Evolutionary conservation across 1,140 invertebrate genomes (phyloP), one percentile per base, ranked within the genome.

Genomic region (Pentalonia nigronervosa): DNA sequence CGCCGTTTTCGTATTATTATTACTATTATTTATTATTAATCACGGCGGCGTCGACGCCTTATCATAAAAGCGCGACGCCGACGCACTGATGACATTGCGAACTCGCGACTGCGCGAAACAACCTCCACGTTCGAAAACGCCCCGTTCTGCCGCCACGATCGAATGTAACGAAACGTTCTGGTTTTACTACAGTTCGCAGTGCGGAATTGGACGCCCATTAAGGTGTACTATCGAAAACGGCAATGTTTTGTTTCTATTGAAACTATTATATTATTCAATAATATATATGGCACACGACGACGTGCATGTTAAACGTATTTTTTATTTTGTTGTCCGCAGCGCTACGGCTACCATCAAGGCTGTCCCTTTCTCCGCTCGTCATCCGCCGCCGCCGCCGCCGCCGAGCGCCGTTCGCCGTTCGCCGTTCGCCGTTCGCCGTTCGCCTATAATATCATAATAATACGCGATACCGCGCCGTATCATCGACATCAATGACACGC

Each of bases 61-160:
- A 84, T 25, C 36, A 41, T 41, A 9, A 25, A 25, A 21, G 21
- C 23, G 83, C 41, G 36, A 84, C 83, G 21, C 36, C 87, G 84
- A 86, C 84, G 23, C 36, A 4, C 9, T 3, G 84, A 30, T 14
- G 45, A 47, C 45, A 86, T 45, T 41, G 14, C 30, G 4, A 67
- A n/a, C 60, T 67, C 60, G 81, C 87, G 87, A 25, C 36, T 34
- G 47, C 87, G 88, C 87, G 48, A 87, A 87, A 89, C 87, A 8
- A 89, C 84, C 84, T 87, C 84, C 87, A 50, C 48, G 48, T 36
- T 25, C 30, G 89, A 67, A 90, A 41, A 90, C 89, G 89, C 89
- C 89, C 89, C 36, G 89, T 90, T 90, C 7, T 36, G 53, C 56
- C 36, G 30, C 34, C 25, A 25, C 50, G 48, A 7, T 34, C 34